phyloP scores from a whole-genome alignment of 2,888 invertebrate species.

The Cephus pygmeus region DNA sequence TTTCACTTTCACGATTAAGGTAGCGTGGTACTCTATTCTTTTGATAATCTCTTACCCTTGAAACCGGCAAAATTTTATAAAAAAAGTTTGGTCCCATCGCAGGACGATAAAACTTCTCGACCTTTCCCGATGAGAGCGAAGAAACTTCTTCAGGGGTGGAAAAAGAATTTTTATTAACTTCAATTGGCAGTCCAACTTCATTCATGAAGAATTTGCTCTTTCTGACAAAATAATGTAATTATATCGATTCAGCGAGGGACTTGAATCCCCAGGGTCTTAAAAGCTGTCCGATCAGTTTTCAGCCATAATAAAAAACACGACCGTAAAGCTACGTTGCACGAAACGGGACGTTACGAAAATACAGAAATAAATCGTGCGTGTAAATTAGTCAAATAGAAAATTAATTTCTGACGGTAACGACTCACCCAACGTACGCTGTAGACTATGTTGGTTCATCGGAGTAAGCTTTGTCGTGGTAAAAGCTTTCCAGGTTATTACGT shows the following conservation, averaged over 20 bases:
- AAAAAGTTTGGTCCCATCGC: background rate
- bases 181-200: background rate
- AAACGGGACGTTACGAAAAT: background rate
- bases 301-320: slow-evolving; percentile 30
- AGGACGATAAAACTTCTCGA: background rate
- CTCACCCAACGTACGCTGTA: background rate
- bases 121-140: background rate
- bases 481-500: background rate
- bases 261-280: slow-evolving; percentile 15
- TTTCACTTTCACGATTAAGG: too few relatives aligned
- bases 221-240: background rate
- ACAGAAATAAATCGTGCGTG: background rate
- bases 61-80: background rate
- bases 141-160: background rate
- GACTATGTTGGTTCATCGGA: background rate
- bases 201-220: background rate
- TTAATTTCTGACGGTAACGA: too few relatives aligned
- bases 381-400: too few relatives aligned
- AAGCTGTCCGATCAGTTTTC: slow-evolving; percentile 29
- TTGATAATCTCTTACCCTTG: background rate
- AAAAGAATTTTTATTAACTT: background rate
- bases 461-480: background rate
- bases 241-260: slow-evolving; percentile 8
- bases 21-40: too few relatives aligned
- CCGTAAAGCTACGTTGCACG: background rate